Evolutionary conservation across 2,888 invertebrate genomes (phyloP).

Genomic region (Cactoblastis cactorum): DNA sequence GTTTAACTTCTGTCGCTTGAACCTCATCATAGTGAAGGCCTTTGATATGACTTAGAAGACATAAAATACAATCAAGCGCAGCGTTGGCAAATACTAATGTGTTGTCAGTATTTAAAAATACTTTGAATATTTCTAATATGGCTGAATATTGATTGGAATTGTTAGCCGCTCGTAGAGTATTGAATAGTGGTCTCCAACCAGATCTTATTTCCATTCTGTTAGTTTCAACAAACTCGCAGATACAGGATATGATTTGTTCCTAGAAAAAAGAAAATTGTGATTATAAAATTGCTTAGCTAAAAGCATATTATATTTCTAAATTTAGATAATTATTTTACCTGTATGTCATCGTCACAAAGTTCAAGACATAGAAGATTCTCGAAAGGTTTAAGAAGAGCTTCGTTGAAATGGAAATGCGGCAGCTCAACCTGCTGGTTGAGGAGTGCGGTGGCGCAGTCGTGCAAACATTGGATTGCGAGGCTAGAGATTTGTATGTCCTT

Average conservation of each 20-base stretch:
- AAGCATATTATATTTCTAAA: background rate
- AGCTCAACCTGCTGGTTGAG: slow-evolving; percentile 92
- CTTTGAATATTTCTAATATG: slow-evolving; percentile 94
- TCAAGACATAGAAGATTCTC: slow-evolving; percentile 96
- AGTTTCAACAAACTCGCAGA: slow-evolving; percentile 97
- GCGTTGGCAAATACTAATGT: slow-evolving; percentile 96
- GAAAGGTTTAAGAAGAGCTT: slow-evolving; percentile 95
- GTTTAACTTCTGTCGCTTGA: slow-evolving; percentile 64
- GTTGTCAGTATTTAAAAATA: slow-evolving; percentile 95
- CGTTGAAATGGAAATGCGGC: slow-evolving; percentile 97
- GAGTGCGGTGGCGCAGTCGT: slow-evolving; percentile 93
- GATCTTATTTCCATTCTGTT: slow-evolving; percentile 95
- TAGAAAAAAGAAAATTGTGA: slow-evolving; percentile 56
- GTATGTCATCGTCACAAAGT: slow-evolving; percentile 94
- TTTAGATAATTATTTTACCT: slow-evolving; percentile 75
- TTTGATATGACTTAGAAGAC: slow-evolving; percentile 87
- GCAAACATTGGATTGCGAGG: slow-evolving; percentile 94
- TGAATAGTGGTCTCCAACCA: slow-evolving; percentile 97
- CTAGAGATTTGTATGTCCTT: slow-evolving; percentile 93
- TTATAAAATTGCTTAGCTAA: background rate
- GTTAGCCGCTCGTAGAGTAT: slow-evolving; percentile 92
- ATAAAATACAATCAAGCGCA: slow-evolving; percentile 95
- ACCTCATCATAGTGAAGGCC: slow-evolving; percentile 82
- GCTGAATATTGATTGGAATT: slow-evolving; percentile 86
- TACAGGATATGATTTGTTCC: slow-evolving; percentile 94